These are phyloP conservation scores for Calliphora vicina DNA, from an alignment of 1,140 invertebrate genomes.

Conservation along the genomic window DNA sequence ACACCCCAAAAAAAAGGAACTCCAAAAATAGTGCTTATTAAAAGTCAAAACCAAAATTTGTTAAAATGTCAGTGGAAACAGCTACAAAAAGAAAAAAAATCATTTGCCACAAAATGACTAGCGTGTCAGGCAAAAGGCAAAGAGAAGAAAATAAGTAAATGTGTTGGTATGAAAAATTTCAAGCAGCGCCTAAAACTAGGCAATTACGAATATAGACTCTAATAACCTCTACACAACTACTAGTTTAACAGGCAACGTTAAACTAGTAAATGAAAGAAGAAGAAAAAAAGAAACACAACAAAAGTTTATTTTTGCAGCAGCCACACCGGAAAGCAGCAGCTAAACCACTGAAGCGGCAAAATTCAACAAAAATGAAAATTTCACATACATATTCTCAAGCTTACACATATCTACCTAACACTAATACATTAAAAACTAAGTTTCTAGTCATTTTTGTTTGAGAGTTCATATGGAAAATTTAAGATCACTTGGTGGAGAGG, in stretches of 20 bases:
- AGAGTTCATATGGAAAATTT: neutral
- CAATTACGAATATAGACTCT: conserved; percentile 34
- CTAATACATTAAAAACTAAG: neutral
- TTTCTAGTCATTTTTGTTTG: neutral
- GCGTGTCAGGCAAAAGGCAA: neutral
- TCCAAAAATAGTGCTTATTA: neutral
- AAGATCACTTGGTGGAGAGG: neutral
- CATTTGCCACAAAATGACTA: neutral
- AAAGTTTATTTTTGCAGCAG: neutral
- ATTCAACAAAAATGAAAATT: conserved; percentile 14
- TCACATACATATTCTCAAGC: neutral
- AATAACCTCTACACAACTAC: conserved; percentile 29
- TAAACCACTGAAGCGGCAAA: conserved; percentile 28
- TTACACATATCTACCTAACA: neutral
- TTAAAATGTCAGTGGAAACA: neutral
- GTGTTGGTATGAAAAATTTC: neutral
- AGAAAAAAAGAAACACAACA: neutral
- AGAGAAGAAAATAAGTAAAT: neutral
- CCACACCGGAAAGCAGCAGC: conserved; percentile 14
- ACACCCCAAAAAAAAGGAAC: neutral
- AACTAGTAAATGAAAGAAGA: neutral
- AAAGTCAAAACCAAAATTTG: neutral
- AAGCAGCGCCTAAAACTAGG: conserved; percentile 17
- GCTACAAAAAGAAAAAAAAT: neutral
- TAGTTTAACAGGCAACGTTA: neutral